These are phyloP conservation scores for Chironomus riparius DNA, from an alignment of 2,888 invertebrate species.

Conservation along the genomic window DNA sequence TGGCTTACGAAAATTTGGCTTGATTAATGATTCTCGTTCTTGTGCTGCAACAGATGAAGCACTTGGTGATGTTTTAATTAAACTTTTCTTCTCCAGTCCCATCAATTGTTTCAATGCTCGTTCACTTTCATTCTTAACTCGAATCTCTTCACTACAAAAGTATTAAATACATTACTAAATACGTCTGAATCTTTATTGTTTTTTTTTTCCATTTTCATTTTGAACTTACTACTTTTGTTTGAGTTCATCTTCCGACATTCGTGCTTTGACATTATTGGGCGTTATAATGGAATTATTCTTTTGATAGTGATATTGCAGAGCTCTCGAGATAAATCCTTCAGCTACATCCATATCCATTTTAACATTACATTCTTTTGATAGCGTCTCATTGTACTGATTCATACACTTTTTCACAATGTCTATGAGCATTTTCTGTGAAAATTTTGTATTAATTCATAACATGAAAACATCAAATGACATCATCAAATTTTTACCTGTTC, in stretches of 20 bases:
- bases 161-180: too few species aligned
- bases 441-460: too few species aligned
- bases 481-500: conserved; percentile 4
- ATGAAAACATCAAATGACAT: neutral
- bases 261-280: neutral
- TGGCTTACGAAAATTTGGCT: conserved; percentile 11
- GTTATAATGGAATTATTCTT: neutral
- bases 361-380: neutral
- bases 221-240: neutral
- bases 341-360: neutral
- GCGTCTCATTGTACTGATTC: neutral
- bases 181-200: too few species aligned
- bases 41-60: neutral
- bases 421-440: conserved; percentile 12
- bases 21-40: neutral
- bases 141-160: neutral
- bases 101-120: neutral
- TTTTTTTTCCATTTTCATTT: neutral
- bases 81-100: neutral
- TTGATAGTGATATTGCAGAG: conserved; percentile 11
- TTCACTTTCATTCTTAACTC: neutral
- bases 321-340: neutral
- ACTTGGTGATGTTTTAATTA: neutral
- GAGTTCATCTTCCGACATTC: conserved; percentile 6
- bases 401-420: neutral